Base-by-base conservation (phyloP, 1,140 invertebrate species). In the Grapholita molesta region DNA sequence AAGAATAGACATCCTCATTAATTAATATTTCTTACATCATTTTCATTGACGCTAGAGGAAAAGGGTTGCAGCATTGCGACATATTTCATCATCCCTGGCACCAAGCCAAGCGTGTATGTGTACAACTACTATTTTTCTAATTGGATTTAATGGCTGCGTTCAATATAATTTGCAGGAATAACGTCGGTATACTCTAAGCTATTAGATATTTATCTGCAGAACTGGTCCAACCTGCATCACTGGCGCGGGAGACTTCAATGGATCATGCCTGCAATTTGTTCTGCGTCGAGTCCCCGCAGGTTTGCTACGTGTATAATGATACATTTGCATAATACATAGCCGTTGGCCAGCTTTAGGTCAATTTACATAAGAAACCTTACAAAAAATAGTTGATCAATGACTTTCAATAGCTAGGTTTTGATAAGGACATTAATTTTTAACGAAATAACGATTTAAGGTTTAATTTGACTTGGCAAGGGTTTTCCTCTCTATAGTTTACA, bases 191-290 rank as follows among this genome's bases (percentile, higher is more conserved):
- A 48, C 42, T 48, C 42, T 30, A 3, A n/a, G 55, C 9, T 25
- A 61, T 68, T 66, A 74, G 69, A 69, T 69, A 74, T 71, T 65
- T 67, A 71, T 64, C 70, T 69, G 61, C 69, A 55, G 32, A 55
- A 61, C 48, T 72, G 21, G 68, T 73, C 32, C 35, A 53, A 74
- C 70, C 66, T 35, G 69, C 65, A 38, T 61, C 66, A 68, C 66
- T 30, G 38, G 67, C 64, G 33, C 28, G 32, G 66, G 61, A 35
- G 32, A 61, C 33, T 55, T 66, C 67, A 30, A 70, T 70, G 35
- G 68, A 71, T 72, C 66, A 65, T 52, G 66, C 33, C 69, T 68
- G 72, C 70, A 77, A 77, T 72, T 77, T 72, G 66, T 69, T 69
- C 66, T 65, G 42, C 38, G 21, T 42, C 67, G 18, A 35, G n/a